phyloP scores from a whole-genome alignment of 2,888 invertebrate genomes.

The Pyrrhosoma nymphula region DNA sequence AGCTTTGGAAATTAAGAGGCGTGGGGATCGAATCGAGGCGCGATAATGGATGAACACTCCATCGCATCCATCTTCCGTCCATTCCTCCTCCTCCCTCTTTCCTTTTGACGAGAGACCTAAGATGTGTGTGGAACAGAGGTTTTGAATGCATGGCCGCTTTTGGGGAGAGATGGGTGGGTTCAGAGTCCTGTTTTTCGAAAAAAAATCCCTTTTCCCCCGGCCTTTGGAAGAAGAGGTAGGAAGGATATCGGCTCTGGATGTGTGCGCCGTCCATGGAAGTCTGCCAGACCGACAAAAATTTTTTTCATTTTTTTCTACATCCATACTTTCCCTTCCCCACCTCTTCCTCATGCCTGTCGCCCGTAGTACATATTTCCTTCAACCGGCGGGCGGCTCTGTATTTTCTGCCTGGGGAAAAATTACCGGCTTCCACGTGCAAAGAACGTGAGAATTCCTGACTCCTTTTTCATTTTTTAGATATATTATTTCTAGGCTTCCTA shows the following conservation, averaged over 20 bases:
- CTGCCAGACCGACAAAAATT: neutral
- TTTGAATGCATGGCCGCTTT: neutral
- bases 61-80: neutral
- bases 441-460: neutral
- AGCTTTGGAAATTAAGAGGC: neutral
- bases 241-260: neutral
- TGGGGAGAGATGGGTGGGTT: neutral
- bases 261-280: neutral
- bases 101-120: neutral
- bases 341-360: neutral
- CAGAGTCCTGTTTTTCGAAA: neutral
- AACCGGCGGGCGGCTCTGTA: neutral
- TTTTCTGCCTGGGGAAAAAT: neutral
- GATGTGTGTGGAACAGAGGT: neutral
- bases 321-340: neutral
- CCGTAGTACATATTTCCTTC: constrained; percentile 1
- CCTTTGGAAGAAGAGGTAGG: neutral
- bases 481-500: neutral
- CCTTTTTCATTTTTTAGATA: neutral
- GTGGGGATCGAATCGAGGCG: neutral
- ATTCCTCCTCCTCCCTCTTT: neutral
- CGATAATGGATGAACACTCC: neutral
- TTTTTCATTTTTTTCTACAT: neutral
- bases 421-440: neutral
- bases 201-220: neutral